Evolutionary conservation across 1,140 invertebrate genomes (phyloP).

Genomic region (Ceratina japonica): DNA sequence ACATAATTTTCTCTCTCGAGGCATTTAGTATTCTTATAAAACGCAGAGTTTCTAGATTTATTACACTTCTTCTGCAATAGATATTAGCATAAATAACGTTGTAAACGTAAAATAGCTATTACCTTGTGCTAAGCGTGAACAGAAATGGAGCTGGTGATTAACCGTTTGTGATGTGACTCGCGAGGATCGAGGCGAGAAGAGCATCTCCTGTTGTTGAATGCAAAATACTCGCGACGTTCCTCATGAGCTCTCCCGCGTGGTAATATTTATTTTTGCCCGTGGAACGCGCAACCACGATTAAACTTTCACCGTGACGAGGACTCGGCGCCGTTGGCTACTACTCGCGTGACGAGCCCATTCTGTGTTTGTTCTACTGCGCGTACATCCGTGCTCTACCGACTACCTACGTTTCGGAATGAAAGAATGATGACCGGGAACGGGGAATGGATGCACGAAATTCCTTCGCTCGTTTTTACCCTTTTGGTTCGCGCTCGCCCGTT

Average conservation of each 20-base stretch:
- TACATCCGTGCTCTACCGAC: background rate
- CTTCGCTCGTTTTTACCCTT: background rate
- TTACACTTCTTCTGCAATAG: too few species aligned
- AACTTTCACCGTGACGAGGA: slow-evolving; percentile 30
- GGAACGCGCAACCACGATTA: slow-evolving; percentile 24
- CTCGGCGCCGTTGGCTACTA: background rate
- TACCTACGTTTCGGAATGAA: background rate
- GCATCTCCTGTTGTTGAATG: slow-evolving; percentile 26
- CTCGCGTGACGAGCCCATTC: background rate
- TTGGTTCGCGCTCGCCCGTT: background rate
- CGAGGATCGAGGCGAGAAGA: background rate
- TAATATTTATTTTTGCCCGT: slow-evolving; percentile 35
- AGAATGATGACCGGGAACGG: background rate
- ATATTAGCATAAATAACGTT: too few species aligned
- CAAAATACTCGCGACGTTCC: slow-evolving; percentile 18
- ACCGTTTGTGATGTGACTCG: slow-evolving; percentile 28
- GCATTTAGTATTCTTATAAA: too few species aligned
- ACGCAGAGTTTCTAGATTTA: too few species aligned
- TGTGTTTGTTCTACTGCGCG: background rate
- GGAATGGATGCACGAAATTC: background rate
- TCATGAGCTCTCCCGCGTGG: slow-evolving; percentile 29
- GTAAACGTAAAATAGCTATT: too few species aligned
- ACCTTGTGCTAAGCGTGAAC: too few species aligned
- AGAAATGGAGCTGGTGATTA: slow-evolving; percentile 1
- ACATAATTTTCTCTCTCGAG: too few species aligned